Conservation (phyloP, 2,888 invertebrate genomes). For the Drosophila histrio region DNA sequence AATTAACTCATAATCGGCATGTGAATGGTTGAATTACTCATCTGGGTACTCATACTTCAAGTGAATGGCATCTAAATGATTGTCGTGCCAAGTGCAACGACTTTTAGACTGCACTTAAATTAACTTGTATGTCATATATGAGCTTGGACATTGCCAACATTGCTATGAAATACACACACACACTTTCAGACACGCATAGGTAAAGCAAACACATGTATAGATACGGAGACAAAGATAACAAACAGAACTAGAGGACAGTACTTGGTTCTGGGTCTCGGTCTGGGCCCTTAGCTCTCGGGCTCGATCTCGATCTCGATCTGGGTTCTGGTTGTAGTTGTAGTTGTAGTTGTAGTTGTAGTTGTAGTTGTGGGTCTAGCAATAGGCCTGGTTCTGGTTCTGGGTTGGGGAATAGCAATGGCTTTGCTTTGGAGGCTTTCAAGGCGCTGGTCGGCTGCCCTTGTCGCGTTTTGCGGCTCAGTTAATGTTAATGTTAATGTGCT, state of each 20-base stretch:
- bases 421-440: conserved; percentile 13
- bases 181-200: conserved; percentile 24
- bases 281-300: conserved; percentile 4
- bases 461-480: conserved; percentile 76
- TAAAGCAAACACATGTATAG: conserved; percentile 61
- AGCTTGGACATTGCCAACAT: conserved; percentile 53
- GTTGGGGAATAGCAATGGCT: neutral
- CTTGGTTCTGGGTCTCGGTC: conserved; percentile 26
- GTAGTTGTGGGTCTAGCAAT: neutral
- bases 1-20: conserved; percentile 37
- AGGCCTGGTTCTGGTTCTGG: neutral
- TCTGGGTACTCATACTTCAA: conserved; percentile 1
- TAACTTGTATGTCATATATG: conserved; percentile 63
- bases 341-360: conserved; percentile 8
- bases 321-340: conserved; percentile 22
- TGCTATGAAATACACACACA: conserved; percentile 19
- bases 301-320: conserved; percentile 26
- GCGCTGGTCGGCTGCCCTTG: conserved; percentile 69
- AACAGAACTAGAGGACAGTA: conserved; percentile 24
- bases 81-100: conserved; percentile 67
- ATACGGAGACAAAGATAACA: conserved; percentile 74
- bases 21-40: conserved; percentile 2
- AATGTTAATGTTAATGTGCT: conserved; percentile 81
- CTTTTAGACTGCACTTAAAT: conserved; percentile 67
- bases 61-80: conserved; percentile 33